phyloP scores from a whole-genome alignment of 1,140 invertebrate species.

The Tetramorium alpestre region DNA sequence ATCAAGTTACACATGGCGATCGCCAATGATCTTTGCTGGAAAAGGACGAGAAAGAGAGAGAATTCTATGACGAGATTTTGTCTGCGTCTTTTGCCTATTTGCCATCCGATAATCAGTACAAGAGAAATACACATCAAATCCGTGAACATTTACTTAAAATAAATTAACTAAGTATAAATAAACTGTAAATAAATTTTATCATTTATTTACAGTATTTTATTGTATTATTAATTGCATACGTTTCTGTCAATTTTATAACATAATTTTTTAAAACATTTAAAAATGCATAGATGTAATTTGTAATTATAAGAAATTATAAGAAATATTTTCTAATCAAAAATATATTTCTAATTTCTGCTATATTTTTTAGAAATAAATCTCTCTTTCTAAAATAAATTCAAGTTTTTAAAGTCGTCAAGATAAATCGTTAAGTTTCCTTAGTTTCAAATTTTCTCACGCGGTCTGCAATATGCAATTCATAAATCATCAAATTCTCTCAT shows the following conservation, averaged over 20 bases:
- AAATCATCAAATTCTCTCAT: neutral
- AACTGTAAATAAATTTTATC: neutral
- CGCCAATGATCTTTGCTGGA: constrained; percentile 46
- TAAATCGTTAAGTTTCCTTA: neutral
- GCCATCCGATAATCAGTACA: neutral
- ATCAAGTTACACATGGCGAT: constrained; percentile 70
- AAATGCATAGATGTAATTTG: too few species aligned
- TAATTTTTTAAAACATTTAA: too few species aligned
- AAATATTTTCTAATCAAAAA: neutral
- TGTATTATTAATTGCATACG: neutral
- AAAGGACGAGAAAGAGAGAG: constrained; percentile 50
- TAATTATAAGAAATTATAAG: too few species aligned
- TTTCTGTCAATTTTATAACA: too few species aligned
- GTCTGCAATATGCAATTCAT: neutral
- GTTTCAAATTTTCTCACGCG: constrained; percentile 1
- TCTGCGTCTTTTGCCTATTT: constrained; percentile 14
- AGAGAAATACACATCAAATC: neutral
- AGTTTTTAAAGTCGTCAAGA: neutral
- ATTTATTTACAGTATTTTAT: too few species aligned
- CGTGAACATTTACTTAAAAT: neutral
- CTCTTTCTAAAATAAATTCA: neutral
- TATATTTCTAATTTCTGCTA: neutral
- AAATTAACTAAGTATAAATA: neutral
- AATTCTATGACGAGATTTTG: constrained; percentile 59
- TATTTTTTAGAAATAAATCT: neutral